These are phyloP conservation scores for Heliocidaris tuberculata DNA, from an alignment of 35 echinoderm and acorn worm genomes.

Conservation along the genomic window DNA sequence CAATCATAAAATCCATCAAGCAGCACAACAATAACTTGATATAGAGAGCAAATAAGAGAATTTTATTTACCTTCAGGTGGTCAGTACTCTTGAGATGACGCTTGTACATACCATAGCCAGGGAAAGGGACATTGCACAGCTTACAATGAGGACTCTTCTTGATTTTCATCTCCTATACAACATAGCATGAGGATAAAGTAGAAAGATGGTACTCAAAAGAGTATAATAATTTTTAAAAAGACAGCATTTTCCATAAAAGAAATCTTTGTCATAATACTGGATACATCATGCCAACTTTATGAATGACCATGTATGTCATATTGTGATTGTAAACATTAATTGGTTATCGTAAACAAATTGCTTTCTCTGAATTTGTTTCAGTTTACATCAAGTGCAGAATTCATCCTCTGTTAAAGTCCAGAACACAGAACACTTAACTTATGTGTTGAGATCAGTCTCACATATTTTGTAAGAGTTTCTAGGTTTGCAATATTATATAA, in stretches of 20 bases:
- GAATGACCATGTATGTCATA: no score
- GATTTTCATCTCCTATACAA: background rate
- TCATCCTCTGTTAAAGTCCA: no score
- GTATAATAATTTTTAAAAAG: background rate
- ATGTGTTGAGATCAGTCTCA: no score
- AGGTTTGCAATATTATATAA: no score
- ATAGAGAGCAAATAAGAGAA: background rate
- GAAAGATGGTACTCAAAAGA: no score
- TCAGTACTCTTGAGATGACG: background rate
- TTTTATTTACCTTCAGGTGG: constrained; percentile 17
- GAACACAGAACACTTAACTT: no score
- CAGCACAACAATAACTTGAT: background rate
- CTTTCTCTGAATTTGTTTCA: no score
- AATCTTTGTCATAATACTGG: background rate
- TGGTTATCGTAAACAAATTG: no score
- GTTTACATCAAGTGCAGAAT: no score
- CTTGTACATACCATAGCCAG: background rate
- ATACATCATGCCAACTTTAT: background rate
- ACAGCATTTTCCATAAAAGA: background rate
- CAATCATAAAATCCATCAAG: background rate
- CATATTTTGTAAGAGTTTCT: no score
- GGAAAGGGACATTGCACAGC: background rate
- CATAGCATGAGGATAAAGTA: background rate
- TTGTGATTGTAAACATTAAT: no score
- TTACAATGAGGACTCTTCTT: background rate